Percentiles rank a stretch among this genome's conserved stretches.
Evolutionary conservation across 2,797 vertebrate genomes (phyloP).

Genomic region (Sus cebifrons): DNA sequence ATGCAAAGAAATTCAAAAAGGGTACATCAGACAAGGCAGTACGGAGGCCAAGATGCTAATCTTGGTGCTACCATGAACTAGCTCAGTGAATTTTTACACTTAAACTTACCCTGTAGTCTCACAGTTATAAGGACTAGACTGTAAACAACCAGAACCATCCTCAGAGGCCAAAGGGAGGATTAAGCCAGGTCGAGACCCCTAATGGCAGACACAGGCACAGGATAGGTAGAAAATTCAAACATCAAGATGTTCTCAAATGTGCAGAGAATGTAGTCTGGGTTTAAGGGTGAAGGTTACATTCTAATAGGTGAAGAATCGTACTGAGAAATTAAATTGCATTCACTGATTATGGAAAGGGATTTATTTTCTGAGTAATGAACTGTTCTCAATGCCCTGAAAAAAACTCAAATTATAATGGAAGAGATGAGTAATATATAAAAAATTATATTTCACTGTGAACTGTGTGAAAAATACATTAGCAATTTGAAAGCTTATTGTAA

Average conservation of each 20-base stretch:
- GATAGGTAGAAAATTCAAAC: not conserved
- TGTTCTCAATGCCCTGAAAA: not conserved
- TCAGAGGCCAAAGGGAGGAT: not conserved
- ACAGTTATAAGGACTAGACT: not conserved
- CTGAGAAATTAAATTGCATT: not conserved
- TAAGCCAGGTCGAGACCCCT: not conserved
- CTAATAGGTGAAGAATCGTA: not conserved
- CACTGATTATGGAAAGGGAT: not conserved
- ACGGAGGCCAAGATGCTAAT: not conserved
- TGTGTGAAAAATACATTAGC: not conserved
- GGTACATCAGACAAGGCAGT: too few relatives aligned
- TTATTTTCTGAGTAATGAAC: not conserved
- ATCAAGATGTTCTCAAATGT: too few relatives aligned
- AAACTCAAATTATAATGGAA: not conserved
- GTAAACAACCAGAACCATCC: not conserved
- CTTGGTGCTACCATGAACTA: not conserved
- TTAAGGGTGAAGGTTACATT: not conserved
- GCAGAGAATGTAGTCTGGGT: not conserved
- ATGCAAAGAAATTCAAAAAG: not conserved
- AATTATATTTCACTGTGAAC: not conserved
- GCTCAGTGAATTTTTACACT: not conserved
- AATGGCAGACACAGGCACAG: accelerated
- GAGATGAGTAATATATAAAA: not conserved
- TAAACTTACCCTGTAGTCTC: not conserved
- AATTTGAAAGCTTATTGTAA: not conserved